These are phyloP conservation scores for Drepana falcataria DNA, from an alignment of 2,888 invertebrate species.

Conservation along the genomic window DNA sequence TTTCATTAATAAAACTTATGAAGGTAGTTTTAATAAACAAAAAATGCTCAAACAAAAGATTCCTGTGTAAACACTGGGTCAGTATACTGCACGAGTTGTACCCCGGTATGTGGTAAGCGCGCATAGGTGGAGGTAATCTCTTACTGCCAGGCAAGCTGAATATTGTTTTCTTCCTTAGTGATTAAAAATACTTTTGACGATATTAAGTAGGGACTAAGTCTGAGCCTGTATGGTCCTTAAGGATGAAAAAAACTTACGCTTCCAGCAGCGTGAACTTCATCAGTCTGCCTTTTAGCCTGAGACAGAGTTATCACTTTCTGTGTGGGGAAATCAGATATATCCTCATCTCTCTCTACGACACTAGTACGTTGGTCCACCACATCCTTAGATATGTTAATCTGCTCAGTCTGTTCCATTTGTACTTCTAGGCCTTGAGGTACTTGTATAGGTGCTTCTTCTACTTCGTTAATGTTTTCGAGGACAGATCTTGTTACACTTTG, in stretches of 20 bases:
- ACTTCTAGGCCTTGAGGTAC: slow-evolving; percentile 9
- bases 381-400: slow-evolving; percentile 17
- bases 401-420: slow-evolving; percentile 10
- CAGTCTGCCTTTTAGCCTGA: slow-evolving; percentile 28
- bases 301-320: slow-evolving; percentile 42
- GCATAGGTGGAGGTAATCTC: too few species aligned
- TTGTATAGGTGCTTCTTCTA: slow-evolving; percentile 15
- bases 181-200: too few species aligned
- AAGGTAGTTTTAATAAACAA: too few species aligned
- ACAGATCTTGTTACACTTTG: slow-evolving; percentile 11
- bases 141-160: too few species aligned
- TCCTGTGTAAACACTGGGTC: too few species aligned
- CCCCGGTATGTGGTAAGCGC: too few species aligned
- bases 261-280: slow-evolving; percentile 9
- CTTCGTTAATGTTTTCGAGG: slow-evolving; percentile 34
- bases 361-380: slow-evolving; percentile 14
- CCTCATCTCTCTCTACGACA: slow-evolving; percentile 21
- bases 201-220: too few species aligned
- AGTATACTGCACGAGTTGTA: too few species aligned
- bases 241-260: slow-evolving; percentile 21
- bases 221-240: too few species aligned
- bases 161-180: too few species aligned
- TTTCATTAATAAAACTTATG: too few species aligned
- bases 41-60: too few species aligned
- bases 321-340: slow-evolving; percentile 45